These are phyloP conservation scores for Sorex fumeus DNA, from an alignment of 2,113 vertebrate genomes.

Conservation along the genomic window DNA sequence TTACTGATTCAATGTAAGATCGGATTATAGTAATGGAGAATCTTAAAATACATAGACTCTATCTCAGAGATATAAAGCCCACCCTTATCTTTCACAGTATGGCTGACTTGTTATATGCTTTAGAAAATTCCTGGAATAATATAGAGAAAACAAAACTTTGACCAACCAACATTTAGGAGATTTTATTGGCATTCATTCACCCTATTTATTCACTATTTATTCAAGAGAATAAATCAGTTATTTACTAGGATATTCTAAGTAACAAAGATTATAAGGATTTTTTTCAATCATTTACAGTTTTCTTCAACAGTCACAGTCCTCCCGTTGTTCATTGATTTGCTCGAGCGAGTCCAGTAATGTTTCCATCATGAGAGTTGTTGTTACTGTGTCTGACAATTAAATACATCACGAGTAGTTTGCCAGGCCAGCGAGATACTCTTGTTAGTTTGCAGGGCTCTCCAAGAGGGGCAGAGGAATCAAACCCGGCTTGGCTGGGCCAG, in stretches of 20 bases:
- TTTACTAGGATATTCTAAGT: neutral
- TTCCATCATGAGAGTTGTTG: too few relatives aligned
- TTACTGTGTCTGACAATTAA: too few relatives aligned
- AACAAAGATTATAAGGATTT: neutral
- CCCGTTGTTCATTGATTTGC: too few relatives aligned
- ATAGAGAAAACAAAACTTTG: neutral
- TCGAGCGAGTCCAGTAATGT: too few relatives aligned
- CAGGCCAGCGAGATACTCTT: too few relatives aligned
- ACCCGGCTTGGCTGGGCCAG: too few relatives aligned
- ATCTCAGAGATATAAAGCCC: rapidly evolving
- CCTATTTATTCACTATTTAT: too few relatives aligned
- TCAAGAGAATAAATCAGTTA: neutral
- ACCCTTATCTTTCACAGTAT: neutral
- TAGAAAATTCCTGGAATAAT: neutral
- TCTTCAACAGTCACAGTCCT: neutral
- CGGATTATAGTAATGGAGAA: neutral
- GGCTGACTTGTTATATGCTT: neutral
- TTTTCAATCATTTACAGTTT: neutral
- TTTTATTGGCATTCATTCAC: neutral
- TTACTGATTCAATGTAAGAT: neutral
- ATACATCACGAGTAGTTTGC: too few relatives aligned
- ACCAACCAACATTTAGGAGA: neutral
- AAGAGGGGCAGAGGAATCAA: too few relatives aligned
- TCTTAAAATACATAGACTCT: neutral
- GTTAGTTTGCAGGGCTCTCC: too few relatives aligned